A percentile compares a stretch with the other conserved stretches of the same genome.
These are phyloP conservation scores for Silurus lanzhouensis DNA, from an alignment of 2,797 vertebrate species.

Conservation along the genomic window DNA sequence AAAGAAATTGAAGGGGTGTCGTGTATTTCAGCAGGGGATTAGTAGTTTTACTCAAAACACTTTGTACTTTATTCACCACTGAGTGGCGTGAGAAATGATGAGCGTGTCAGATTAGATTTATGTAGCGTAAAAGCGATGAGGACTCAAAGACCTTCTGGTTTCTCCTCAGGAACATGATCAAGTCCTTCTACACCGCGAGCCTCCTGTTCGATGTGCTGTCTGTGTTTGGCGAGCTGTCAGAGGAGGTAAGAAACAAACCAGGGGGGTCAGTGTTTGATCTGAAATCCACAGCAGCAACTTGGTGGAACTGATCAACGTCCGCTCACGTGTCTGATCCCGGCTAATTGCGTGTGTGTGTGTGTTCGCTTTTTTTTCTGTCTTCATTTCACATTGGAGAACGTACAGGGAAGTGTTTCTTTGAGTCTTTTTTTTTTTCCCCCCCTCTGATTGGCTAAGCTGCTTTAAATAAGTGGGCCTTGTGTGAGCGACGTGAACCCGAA, in stretches of 20 bases:
- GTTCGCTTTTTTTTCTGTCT: too few relatives aligned
- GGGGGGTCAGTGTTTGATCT: too few relatives aligned
- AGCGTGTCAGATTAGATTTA: background rate
- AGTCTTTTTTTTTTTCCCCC: slow-evolving; percentile 38
- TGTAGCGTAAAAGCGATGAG: too few relatives aligned
- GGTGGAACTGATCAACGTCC: background rate
- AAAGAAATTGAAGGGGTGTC: too few relatives aligned
- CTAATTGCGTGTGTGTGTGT: too few relatives aligned
- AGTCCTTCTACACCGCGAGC: slow-evolving; percentile 96
- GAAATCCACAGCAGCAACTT: background rate
- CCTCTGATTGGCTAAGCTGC: slow-evolving; percentile 53
- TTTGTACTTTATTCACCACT: too few relatives aligned
- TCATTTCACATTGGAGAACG: too few relatives aligned
- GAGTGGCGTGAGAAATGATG: too few relatives aligned
- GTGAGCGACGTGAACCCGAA: slow-evolving; percentile 56
- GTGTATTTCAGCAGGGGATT: too few relatives aligned
- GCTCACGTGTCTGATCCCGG: too few relatives aligned
- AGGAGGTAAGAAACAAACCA: slow-evolving; percentile 81
- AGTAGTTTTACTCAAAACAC: too few relatives aligned
- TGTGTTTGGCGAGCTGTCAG: slow-evolving; percentile 92
- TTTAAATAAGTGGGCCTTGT: slow-evolving; percentile 60
- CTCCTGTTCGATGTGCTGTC: slow-evolving; percentile 90
- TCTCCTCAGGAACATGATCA: slow-evolving; percentile 92
- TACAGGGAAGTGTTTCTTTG: slow-evolving; percentile 60
- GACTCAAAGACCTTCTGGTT: background rate